Evolutionary conservation across 1,140 invertebrate genomes (phyloP).

Genomic region (Panagrolaimus sp.): DNA sequence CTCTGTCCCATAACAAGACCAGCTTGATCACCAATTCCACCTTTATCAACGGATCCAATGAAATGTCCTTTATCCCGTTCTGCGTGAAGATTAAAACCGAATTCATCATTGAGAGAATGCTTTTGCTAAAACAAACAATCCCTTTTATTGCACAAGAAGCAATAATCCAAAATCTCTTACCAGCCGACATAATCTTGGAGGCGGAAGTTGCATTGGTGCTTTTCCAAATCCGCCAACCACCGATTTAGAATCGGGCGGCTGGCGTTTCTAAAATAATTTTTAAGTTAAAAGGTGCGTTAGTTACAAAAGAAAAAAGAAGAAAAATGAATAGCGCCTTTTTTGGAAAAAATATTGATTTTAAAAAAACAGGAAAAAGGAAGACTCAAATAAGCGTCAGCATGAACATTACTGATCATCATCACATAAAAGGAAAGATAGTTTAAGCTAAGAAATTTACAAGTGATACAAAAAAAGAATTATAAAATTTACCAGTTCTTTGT

Average conservation of each 20-base stretch:
- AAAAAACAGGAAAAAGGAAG: too few relatives aligned
- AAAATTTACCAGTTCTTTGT: too few relatives aligned
- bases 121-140: conserved; percentile 40
- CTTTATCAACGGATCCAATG: conserved; percentile 62
- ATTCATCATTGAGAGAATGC: conserved; percentile 71
- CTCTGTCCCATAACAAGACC: conserved; percentile 63
- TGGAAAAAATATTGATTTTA: too few relatives aligned
- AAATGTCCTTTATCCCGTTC: conserved; percentile 86
- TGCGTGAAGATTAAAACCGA: conserved; percentile 97
- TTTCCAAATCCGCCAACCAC: background rate
- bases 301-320: too few relatives aligned
- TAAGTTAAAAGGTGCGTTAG: too few relatives aligned
- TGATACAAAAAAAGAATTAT: too few relatives aligned
- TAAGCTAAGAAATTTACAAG: too few relatives aligned
- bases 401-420: too few relatives aligned
- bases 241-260: background rate
- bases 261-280: conserved; percentile 9
- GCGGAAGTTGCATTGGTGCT: conserved; percentile 1
- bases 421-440: too few relatives aligned
- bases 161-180: background rate
- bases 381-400: too few relatives aligned
- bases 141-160: background rate
- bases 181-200: background rate
- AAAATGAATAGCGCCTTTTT: too few relatives aligned
- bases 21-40: conserved; percentile 59